These are phyloP conservation scores for Lipotes vexillifer DNA, from an alignment of 2,113 vertebrate species.

Conservation along the genomic window DNA sequence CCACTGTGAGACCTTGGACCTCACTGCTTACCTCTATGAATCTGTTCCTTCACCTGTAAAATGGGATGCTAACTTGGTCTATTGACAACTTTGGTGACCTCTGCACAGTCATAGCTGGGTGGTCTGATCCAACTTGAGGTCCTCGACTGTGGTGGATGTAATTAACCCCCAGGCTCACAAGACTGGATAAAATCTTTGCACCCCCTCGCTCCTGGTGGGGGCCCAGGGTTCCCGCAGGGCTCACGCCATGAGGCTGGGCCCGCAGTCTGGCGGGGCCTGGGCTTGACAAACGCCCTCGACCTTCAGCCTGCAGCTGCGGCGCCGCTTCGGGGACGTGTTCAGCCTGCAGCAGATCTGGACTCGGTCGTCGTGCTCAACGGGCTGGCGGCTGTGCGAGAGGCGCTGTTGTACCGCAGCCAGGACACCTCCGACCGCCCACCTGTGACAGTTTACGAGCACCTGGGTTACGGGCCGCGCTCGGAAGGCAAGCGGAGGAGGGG, in stretches of 20 bases:
- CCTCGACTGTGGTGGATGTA: background rate
- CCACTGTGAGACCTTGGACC: too few relatives aligned
- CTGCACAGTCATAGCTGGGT: background rate
- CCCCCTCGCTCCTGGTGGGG: accelerated
- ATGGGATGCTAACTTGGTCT: too few relatives aligned
- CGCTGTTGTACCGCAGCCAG: constrained; percentile 67
- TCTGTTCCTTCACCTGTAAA: background rate
- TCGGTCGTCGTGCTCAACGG: constrained; percentile 72
- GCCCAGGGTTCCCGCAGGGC: accelerated
- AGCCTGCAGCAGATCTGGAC: constrained; percentile 75
- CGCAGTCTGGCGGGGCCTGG: accelerated
- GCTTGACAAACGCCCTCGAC: accelerated
- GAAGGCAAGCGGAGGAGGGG: constrained; percentile 62
- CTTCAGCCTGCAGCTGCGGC: constrained; percentile 60
- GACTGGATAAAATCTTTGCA: too few relatives aligned
- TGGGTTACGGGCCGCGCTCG: background rate
- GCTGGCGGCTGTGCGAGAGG: constrained; percentile 71
- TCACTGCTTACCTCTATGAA: background rate
- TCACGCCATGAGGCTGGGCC: accelerated
- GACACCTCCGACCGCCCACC: constrained; percentile 75
- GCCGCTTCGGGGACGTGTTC: constrained; percentile 77
- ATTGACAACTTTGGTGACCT: background rate
- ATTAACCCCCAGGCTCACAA: background rate
- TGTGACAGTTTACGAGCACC: accelerated
- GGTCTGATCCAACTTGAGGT: background rate